Conservation (phyloP, 1,140 invertebrate species). For the Aphidius ervi region DNA sequence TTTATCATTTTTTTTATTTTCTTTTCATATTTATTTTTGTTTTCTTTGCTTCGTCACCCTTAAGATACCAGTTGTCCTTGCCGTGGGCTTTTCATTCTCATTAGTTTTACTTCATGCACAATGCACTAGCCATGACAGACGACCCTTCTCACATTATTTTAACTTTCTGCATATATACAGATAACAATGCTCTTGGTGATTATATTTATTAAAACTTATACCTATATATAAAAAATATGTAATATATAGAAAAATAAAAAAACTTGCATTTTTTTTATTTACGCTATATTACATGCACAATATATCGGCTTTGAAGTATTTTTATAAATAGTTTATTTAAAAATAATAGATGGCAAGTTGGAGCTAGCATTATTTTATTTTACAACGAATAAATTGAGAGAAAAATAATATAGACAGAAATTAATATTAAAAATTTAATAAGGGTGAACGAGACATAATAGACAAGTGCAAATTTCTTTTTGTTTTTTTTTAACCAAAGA, state of each 20-base stretch:
- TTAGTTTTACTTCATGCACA: slow-evolving; percentile 36
- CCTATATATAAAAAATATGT: too few species aligned
- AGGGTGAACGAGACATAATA: slow-evolving; percentile 15
- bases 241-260: background rate
- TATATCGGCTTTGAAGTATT: too few species aligned
- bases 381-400: background rate
- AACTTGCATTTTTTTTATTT: slow-evolving; percentile 4
- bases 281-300: too few species aligned
- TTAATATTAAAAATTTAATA: background rate
- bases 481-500: slow-evolving; percentile 9
- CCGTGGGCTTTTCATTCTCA: slow-evolving; percentile 35
- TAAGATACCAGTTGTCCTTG: slow-evolving; percentile 6
- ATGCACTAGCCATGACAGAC: slow-evolving; percentile 22
- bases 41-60: slow-evolving; percentile 16
- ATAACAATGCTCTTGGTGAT: too few species aligned
- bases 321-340: too few species aligned
- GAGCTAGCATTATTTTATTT: background rate
- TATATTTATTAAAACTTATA: too few species aligned
- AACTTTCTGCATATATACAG: background rate
- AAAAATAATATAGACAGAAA: background rate
- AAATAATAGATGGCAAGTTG: background rate
- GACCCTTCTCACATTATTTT: slow-evolving; percentile 17
- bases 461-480: slow-evolving; percentile 19
- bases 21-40: slow-evolving; percentile 15
- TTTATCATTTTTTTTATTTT: background rate